phyloP scores from a whole-genome alignment of 2,888 invertebrate species.

The Pimpla rufipes region DNA sequence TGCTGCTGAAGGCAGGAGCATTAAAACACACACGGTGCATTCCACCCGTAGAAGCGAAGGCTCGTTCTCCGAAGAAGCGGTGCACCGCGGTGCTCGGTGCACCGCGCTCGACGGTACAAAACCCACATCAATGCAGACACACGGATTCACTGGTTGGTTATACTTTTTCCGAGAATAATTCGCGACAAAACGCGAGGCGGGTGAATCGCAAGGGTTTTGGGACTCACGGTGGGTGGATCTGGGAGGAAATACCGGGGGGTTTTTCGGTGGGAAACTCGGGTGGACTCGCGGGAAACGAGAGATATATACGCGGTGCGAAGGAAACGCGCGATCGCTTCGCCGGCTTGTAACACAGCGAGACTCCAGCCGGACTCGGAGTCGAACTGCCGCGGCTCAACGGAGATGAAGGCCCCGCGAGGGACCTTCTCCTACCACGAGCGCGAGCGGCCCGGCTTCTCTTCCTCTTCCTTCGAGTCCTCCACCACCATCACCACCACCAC shows the following conservation, averaged over 20 bases:
- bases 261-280: too few species aligned
- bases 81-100: slow-evolving; percentile 36
- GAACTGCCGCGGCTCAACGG: slow-evolving; percentile 74
- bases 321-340: slow-evolving; percentile 62
- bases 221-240: too few species aligned
- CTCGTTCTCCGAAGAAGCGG: slow-evolving; percentile 64
- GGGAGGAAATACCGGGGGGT: too few species aligned
- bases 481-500: slow-evolving; percentile 52
- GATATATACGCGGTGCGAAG: too few species aligned
- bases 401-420: slow-evolving; percentile 77
- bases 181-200: background rate
- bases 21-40: slow-evolving; percentile 74
- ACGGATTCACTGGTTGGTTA: slow-evolving; percentile 24
- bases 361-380: slow-evolving; percentile 75
- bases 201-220: background rate
- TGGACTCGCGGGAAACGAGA: background rate
- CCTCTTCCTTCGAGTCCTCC: slow-evolving; percentile 64
- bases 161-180: slow-evolving; percentile 1
- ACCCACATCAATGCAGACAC: slow-evolving; percentile 47
- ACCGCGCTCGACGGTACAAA: slow-evolving; percentile 49
- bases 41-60: slow-evolving; percentile 67
- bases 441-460: slow-evolving; percentile 32
- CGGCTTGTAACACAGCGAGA: slow-evolving; percentile 71
- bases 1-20: slow-evolving; percentile 65
- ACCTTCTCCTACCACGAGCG: slow-evolving; percentile 62